Conservation (phyloP, 2,888 invertebrate genomes). For the Oligia latruncula region DNA sequence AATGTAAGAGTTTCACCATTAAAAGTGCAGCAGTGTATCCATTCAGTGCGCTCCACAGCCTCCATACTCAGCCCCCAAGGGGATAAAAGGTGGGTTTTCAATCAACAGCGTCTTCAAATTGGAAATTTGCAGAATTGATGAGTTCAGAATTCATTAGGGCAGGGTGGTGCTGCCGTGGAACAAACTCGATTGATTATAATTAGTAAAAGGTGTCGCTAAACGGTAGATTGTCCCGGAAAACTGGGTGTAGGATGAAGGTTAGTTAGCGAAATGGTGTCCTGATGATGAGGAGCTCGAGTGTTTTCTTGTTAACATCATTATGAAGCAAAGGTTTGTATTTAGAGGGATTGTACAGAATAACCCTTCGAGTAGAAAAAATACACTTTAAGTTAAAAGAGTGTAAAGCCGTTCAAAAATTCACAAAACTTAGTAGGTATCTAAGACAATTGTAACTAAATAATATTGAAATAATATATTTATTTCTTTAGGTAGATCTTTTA, state of each 20-base stretch:
- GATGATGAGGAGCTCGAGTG: not conserved
- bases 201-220: conserved; percentile 52
- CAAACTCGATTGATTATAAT: conserved; percentile 63
- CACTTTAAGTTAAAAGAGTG: no score
- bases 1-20: not conserved
- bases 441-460: no score
- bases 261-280: not conserved
- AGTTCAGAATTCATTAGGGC: conserved; percentile 65
- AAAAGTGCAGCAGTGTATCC: not conserved
- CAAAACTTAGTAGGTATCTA: no score
- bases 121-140: conserved; percentile 70
- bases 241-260: not conserved
- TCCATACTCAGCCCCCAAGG: conserved; percentile 28
- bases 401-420: no score
- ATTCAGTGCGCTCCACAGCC: conserved; percentile 15
- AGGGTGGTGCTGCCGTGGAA: conserved; percentile 30
- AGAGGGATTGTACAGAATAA: no score
- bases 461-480: no score
- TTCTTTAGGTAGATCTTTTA: no score
- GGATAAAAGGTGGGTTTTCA: conserved; percentile 59
- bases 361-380: no score
- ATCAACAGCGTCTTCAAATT: conserved; percentile 67
- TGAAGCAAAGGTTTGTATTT: no score
- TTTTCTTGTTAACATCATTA: not conserved
- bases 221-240: conserved; percentile 28